A percentile compares a stretch with the other conserved stretches of the same genome.
phyloP scores from a whole-genome alignment of 2,113 vertebrate genomes.

The Barbus barbus region DNA sequence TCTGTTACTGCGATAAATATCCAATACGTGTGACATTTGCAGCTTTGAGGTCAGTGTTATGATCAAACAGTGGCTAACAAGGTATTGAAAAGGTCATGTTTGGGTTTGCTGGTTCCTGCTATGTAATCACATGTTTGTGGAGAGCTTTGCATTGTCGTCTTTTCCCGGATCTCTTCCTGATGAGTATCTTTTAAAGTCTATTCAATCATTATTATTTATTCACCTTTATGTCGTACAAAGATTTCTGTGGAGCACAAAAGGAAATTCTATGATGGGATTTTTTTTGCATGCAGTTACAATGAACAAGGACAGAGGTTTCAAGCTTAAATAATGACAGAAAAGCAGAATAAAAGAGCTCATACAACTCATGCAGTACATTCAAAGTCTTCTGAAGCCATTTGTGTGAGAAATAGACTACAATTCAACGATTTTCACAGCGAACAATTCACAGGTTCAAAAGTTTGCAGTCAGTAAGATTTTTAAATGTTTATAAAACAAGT shows the following conservation, averaged over 20 bases:
- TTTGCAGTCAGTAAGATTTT: too few species aligned
- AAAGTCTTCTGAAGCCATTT: too few species aligned
- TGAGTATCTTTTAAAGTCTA: not conserved
- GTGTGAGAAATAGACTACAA: too few species aligned
- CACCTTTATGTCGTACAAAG: not conserved
- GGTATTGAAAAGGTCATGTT: slow-evolving; percentile 13
- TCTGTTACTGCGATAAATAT: slow-evolving; percentile 14
- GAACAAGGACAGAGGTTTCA: not conserved
- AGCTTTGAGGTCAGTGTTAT: slow-evolving; percentile 4
- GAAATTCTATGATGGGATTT: not conserved
- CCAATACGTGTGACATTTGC: slow-evolving; percentile 4
- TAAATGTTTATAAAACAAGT: too few species aligned
- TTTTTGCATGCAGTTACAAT: not conserved
- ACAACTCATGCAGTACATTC: too few species aligned
- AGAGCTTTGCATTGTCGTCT: not conserved
- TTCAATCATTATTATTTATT: not conserved
- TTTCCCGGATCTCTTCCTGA: not conserved
- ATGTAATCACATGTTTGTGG: not conserved
- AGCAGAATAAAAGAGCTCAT: not conserved
- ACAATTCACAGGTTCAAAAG: too few species aligned
- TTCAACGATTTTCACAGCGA: too few species aligned
- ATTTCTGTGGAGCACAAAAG: not conserved
- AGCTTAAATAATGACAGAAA: not conserved
- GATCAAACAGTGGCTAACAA: slow-evolving; percentile 15
- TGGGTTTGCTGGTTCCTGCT: not conserved